Evolutionary conservation across 2,797 vertebrate genomes (phyloP).

Genomic region (Anguilla megastoma): DNA sequence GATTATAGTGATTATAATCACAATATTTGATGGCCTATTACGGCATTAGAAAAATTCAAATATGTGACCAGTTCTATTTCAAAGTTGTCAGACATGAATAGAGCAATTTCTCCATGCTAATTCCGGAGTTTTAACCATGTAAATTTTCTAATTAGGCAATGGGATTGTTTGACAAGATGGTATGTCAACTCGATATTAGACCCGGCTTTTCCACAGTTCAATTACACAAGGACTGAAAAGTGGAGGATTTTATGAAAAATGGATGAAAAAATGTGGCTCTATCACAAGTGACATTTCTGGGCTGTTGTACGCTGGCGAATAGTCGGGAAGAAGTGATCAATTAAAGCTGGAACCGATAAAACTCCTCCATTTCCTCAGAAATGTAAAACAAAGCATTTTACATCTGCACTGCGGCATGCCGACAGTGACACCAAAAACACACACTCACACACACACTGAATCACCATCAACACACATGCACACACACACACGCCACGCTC

Average conservation of each 20-base stretch:
- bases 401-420: not conserved
- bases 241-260: constrained; percentile 17
- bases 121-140: constrained; percentile 62
- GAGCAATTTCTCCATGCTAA: constrained; percentile 60
- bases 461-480: too few relatives aligned
- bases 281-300: constrained; percentile 18
- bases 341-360: not conserved
- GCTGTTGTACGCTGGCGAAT: not conserved
- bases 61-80: constrained; percentile 56
- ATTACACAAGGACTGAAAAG: constrained; percentile 24
- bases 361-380: not conserved
- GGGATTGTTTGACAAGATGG: constrained; percentile 59
- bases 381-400: not conserved
- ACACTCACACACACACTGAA: not conserved
- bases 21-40: constrained; percentile 67
- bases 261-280: not conserved
- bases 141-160: constrained; percentile 44
- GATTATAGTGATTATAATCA: constrained; percentile 70
- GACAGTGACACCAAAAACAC: not conserved
- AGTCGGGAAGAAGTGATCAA: not conserved
- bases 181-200: constrained; percentile 50
- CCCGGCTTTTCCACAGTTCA: constrained; percentile 27
- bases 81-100: constrained; percentile 58
- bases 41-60: constrained; percentile 67
- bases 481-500: not conserved